Base-by-base conservation (phyloP, 2,888 invertebrate species). In the Hemicrepidius hirtus region DNA sequence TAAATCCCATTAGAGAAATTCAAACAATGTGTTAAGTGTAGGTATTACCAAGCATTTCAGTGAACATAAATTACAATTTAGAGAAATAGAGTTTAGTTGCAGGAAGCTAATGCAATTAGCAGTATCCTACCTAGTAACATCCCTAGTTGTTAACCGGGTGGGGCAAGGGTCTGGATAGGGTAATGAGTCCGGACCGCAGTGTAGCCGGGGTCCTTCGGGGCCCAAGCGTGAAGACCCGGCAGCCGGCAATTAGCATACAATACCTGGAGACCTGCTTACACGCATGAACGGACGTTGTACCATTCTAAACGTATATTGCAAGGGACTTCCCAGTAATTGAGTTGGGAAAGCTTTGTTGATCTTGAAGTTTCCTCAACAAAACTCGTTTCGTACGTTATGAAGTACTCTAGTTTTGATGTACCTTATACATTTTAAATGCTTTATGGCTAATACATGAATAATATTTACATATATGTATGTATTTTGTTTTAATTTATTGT, bases 91-190 rank as follows among this genome's bases (percentile, higher is more conserved):
- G 79, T 82, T 82, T 76, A 79, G 79, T 78, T 78, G 79, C 78
- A 80, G 80, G 75, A 73, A 78, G 80, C 77, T 82, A 82, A 84
- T 81, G 83, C 80, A 83, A 84, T 84, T 84, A 84, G 80, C 77
- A 78, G 79, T 80, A 82, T 82, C 80, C 81, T 77, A 72, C 67
- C 72, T 68, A 77, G 81, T 79, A 82, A 82, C 82, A 81, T 80
- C 81, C 82, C 82, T 73, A 77, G 82, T 80, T 81, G 80, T 82
- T 82, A 81, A 80, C 80, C 81, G 79, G 79, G 78, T 78, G 77
- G 75, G 77, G 76, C 79, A 75, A 75, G 77, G 75, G 81, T 76
- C 75, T 79, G 76, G 77, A 76, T 75, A 76, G 79, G 80, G 78
- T 82, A 82, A 82, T 81, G 81, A 81, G 80, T 76, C 77, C 77